Conservation (phyloP, 2,113 vertebrate species). For the Malurus alboscapulatus region DNA sequence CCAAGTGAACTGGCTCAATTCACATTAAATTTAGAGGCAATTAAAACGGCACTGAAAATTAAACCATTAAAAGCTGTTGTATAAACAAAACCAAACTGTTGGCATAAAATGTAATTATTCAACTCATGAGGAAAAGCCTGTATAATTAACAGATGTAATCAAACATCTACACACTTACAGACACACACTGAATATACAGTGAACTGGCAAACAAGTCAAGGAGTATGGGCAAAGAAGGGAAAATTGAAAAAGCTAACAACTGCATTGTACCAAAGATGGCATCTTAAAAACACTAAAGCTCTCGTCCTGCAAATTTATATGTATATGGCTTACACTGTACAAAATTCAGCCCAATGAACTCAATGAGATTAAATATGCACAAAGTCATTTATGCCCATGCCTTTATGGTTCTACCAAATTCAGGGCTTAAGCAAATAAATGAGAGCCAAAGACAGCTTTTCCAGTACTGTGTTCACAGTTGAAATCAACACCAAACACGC, state of each 20-base stretch:
- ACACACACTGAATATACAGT: background rate
- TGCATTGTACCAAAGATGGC: background rate
- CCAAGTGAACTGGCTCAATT: slow-evolving; percentile 52
- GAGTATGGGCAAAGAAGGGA: background rate
- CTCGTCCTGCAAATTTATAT: background rate
- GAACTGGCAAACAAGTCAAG: slow-evolving; percentile 16
- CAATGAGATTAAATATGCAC: background rate
- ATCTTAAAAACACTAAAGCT: background rate
- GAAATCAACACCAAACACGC: background rate
- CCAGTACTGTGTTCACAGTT: background rate
- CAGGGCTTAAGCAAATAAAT: background rate
- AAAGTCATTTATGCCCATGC: background rate
- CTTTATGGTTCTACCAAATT: background rate
- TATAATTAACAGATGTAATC: slow-evolving; percentile 38
- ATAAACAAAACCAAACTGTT: slow-evolving; percentile 49
- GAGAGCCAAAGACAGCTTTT: background rate
- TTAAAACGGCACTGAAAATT: slow-evolving; percentile 42
- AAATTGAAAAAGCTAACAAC: background rate
- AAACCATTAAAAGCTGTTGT: slow-evolving; percentile 47
- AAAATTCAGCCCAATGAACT: background rate
- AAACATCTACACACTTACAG: slow-evolving; percentile 51
- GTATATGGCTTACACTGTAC: background rate
- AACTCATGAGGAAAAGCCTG: slow-evolving; percentile 38
- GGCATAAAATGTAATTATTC: slow-evolving; percentile 32
- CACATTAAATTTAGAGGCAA: slow-evolving; percentile 42